Base-by-base conservation (phyloP, 2,113 vertebrate species). In the Campylorhamphus procurvoides region DNA sequence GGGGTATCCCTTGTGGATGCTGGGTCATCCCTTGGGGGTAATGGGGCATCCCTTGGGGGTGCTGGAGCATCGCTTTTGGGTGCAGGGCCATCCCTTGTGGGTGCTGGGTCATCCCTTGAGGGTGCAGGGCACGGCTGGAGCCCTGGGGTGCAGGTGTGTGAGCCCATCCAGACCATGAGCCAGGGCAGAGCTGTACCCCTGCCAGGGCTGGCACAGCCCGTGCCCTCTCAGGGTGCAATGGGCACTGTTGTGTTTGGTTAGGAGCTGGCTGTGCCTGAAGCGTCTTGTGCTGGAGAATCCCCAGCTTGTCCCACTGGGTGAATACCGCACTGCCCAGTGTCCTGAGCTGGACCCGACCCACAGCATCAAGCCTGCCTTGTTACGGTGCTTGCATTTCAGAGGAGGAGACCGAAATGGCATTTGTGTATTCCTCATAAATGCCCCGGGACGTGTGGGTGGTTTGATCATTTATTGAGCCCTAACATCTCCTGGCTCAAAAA, bases 291-390 rank as follows among this genome's bases (percentile, higher is more conserved):
- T 55, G 22, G n/a, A 75, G 64, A 89, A 1, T 6, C 23, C 31
- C 29, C 9, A 14, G 49, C 19, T 58, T 50, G 56, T 8, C 18
- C 27, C 0, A 2, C 66, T 29, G 40, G 28, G 44, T 67, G 20
- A 27, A 63, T 39, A 25, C 1, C 37, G 15, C 22, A 0, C 12
- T 7, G 23, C 0, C 1, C 18, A 3, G 18, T 17, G n/a, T 35
- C 42, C 64, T 24, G 69, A 40, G 52, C 13, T 67, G 24, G 39
- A 40, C 37, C 37, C 46, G 80, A 53, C 84, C 46, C 39, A 23
- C 7, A 8, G 59, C 60, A 31, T 63, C 3, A 2, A 7, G 28
- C 44, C 37, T 5, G 13, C 31, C 44, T 55, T 31, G 11, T 18
- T 76, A 64, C n/a, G 25, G 13, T 2, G 1, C 60, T 91, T n/a